Percentiles rank a stretch among this genome's conserved stretches.
Conservation (phyloP, 2,113 vertebrate genomes). For the Perca flavescens region DNA sequence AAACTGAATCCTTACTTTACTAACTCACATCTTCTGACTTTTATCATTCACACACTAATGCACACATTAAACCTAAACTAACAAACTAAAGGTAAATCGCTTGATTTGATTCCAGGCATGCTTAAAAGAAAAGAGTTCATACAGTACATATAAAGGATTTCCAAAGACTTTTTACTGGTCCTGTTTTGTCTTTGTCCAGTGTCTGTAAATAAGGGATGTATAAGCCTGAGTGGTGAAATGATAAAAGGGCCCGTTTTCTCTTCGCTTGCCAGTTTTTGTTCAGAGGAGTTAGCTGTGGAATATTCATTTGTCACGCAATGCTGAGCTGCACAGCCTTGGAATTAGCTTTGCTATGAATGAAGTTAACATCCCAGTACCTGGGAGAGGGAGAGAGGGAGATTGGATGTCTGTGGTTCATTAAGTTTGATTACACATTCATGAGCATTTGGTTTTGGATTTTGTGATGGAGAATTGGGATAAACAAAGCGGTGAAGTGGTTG, state of each 20-base stretch:
- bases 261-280: conserved; percentile 67
- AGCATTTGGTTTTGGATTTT: conserved; percentile 50
- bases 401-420: conserved; percentile 63
- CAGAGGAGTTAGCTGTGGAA: conserved; percentile 62
- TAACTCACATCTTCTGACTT: conserved; percentile 1
- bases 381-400: conserved; percentile 51
- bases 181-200: conserved; percentile 20
- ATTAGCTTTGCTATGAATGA: conserved; percentile 66
- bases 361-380: conserved; percentile 58
- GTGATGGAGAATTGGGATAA: conserved; percentile 35
- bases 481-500: conserved; percentile 28
- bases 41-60: conserved; percentile 24
- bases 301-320: conserved; percentile 74
- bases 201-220: conserved; percentile 43
- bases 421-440: conserved; percentile 61
- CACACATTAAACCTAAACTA: not conserved
- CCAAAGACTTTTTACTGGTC: not conserved
- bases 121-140: conserved; percentile 32
- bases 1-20: conserved; percentile 36
- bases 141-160: conserved; percentile 11
- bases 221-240: conserved; percentile 35
- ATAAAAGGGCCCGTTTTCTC: conserved; percentile 53
- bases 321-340: conserved; percentile 55
- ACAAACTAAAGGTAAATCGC: conserved; percentile 8
- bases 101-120: conserved; percentile 43